Evolutionary conservation across 2,888 invertebrate species (phyloP).

Genomic region (Tyria jacobaeae): DNA sequence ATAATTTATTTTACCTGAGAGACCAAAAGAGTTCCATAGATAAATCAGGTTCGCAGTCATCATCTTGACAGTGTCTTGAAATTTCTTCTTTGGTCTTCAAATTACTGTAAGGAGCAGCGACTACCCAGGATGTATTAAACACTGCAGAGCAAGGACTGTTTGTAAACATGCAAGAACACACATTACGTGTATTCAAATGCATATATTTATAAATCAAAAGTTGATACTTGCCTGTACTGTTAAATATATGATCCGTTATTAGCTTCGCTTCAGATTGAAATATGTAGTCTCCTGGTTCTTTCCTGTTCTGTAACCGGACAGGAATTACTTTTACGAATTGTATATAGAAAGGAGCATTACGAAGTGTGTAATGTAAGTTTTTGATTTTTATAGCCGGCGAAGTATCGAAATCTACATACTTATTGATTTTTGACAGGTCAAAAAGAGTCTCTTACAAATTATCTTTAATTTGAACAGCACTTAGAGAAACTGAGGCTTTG

Average conservation of each 20-base stretch:
- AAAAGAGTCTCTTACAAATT: too few relatives aligned
- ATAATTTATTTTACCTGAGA: constrained; percentile 33
- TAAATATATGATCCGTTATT: constrained; percentile 17
- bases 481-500: too few relatives aligned
- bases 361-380: too few relatives aligned
- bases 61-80: constrained; percentile 50
- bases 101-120: constrained; percentile 51
- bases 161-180: too few relatives aligned
- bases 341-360: too few relatives aligned
- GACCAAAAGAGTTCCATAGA: constrained; percentile 52
- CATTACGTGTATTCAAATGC: too few relatives aligned
- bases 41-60: constrained; percentile 60
- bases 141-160: constrained; percentile 22
- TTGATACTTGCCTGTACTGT: not conserved
- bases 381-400: too few relatives aligned
- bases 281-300: constrained; percentile 49
- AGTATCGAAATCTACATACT: too few relatives aligned
- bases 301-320: not conserved
- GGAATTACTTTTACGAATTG: too few relatives aligned
- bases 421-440: too few relatives aligned
- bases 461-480: too few relatives aligned
- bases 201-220: not conserved
- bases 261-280: constrained; percentile 49
- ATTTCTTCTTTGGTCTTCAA: constrained; percentile 34
- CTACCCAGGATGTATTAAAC: constrained; percentile 56